Base-by-base conservation (phyloP, 2,888 invertebrate genomes). In the Celastrina argiolus region DNA sequence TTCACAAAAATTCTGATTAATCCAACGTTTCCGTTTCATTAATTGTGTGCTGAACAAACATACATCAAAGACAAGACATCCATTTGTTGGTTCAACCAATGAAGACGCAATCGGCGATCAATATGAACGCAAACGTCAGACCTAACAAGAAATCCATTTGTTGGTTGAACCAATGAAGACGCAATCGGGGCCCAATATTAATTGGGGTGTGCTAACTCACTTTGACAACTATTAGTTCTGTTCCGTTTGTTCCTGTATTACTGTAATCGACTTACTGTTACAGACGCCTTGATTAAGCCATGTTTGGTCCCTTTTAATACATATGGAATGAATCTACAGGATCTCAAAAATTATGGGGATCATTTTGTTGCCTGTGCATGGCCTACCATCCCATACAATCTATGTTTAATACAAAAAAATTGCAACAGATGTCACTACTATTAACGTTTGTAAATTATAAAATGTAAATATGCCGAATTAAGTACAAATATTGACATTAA, bases 81-180 rank as follows among this genome's bases (percentile, higher is more conserved):
- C 41, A 45, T 51, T 51, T 67, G 59, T 67, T 67, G 61, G 63
- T 66, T 64, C 66, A 63, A 68, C 51, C 65, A 65, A 68, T 69
- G 71, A 51, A 51, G 22, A 51, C 22, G 51, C 26, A 51, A 51
- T 51, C 26, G 51, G 26, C 8, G 22, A 22, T 12, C 12, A 14
- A 22, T 51, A 51, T 51, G 22, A 51, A 51, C 22, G 75, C 76
- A 76, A 80, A 51, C 51, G 22, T 51, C 51, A 51, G 22, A 14
- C 51, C 51, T 51, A 75, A 74, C 76, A 81, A 83, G 81, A 83
- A 81, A 81, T 80, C 76, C 76, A 81, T 81, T 82, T 87, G 84
- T 87, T 85, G 79, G 81, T 78, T 78, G 79, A 82, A 79, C 80
- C 85, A 85, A 86, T 87, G 79, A 83, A 80, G 81, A 81, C 81